Evolutionary conservation across 2,888 invertebrate species (phyloP).

Genomic region (Crioceris asparagi): DNA sequence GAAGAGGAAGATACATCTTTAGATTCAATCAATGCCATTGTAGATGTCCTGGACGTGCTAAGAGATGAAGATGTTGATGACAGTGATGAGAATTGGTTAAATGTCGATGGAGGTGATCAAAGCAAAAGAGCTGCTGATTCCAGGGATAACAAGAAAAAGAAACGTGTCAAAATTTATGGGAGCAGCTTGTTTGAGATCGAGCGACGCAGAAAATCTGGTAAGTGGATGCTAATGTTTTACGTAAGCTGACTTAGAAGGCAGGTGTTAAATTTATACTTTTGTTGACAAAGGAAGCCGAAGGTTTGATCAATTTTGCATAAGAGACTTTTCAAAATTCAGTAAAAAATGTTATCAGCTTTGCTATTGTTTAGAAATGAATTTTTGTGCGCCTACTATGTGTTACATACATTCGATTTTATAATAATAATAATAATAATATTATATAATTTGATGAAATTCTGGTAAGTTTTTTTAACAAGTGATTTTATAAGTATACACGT

Average conservation of each 20-base stretch:
- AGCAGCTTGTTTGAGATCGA: background rate
- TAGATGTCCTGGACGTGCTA: background rate
- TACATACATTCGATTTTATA: no score
- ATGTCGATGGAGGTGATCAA: background rate
- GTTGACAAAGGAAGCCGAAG: no score
- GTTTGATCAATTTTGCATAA: no score
- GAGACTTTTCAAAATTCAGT: no score
- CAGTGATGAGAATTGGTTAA: background rate
- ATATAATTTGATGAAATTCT: no score
- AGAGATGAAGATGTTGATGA: background rate
- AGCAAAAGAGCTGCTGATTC: slow-evolving; percentile 4
- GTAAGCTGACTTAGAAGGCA: background rate
- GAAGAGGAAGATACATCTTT: slow-evolving; percentile 5
- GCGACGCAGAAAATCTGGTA: background rate
- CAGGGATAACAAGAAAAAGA: slow-evolving; percentile 8
- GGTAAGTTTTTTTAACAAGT: no score
- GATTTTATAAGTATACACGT: no score
- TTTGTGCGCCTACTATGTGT: no score
- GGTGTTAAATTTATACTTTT: no score
- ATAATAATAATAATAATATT: no score
- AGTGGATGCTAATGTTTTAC: background rate
- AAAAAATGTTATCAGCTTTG: no score
- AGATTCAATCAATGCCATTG: background rate
- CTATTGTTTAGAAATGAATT: no score
- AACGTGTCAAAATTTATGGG: background rate